Base-by-base conservation (phyloP, 2,113 vertebrate species). In the Percina caprodes region DNA sequence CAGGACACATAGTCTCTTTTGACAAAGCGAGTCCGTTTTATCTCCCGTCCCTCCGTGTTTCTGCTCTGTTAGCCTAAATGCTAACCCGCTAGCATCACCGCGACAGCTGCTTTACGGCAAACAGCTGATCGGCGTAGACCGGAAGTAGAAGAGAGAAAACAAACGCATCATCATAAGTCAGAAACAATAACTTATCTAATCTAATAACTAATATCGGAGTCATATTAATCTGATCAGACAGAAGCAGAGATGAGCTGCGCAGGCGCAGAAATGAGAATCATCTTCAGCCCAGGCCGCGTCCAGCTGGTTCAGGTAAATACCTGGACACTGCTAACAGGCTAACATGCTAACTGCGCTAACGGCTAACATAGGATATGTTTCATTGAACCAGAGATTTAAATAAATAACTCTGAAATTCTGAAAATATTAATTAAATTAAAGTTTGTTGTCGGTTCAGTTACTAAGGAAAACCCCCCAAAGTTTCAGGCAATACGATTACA, bases 241-340 rank as follows among this genome's bases (percentile, higher is more conserved):
- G 15, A 21, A 5, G 16, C 13, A 4, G 58, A 89, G 74, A 98
- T 98, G 96, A 96, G 92, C 65, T 91, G 92, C 74, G 91, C 94
- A 77, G 92, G 95, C 86, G 95, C 93, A 51, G 96, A 96, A 33
- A 86, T 96, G 0, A 94, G 93, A 75, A 96, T 97, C 60, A 90
- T 93, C 63, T 98, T 98, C 78, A 92, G 82, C 4, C 97, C 97
- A 1, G 97, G 97, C 1, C 88, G 91, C 49, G 97, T 96, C 73
- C 94, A 94, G 91, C 91, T 98, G 46, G 93, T 97, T 79, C 93
- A 98, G 97, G 97, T 97, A 95, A 94, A 51, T 16, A 75, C 69
- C 58, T 78, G 69, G 15, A 14, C 1, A 33, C 1, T 21, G 69
- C 62, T 74, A 69, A 55, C 54, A 1, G 2, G 39, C 39, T 39